Percentiles rank a stretch among this genome's conserved stretches.
Evolutionary conservation across 2,113 vertebrate genomes (phyloP).

Genomic region (Psophia crepitans): DNA sequence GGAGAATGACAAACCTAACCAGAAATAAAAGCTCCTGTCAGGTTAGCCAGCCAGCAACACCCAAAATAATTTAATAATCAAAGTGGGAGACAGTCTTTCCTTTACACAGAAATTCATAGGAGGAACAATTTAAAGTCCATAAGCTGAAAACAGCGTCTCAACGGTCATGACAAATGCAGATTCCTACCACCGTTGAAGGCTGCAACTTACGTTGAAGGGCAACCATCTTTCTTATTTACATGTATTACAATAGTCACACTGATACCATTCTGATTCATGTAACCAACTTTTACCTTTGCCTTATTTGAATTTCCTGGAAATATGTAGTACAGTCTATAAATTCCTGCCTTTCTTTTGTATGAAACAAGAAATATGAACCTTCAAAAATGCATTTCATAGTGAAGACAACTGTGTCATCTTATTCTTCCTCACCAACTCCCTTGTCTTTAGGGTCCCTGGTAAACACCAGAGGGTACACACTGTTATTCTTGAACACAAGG

Average conservation of each 20-base stretch:
- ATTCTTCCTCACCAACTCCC: neutral
- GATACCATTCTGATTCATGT: neutral
- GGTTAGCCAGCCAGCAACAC: neutral
- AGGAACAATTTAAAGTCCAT: neutral
- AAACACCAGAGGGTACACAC: neutral
- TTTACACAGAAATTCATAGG: neutral
- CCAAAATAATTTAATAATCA: neutral
- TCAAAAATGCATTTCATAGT: neutral
- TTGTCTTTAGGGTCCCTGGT: neutral
- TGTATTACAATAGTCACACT: neutral
- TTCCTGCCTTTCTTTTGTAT: neutral
- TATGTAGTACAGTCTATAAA: neutral
- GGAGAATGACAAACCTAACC: neutral
- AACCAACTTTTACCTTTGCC: neutral
- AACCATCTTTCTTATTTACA: neutral
- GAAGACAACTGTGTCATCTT: neutral
- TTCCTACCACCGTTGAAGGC: neutral
- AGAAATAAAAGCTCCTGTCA: neutral
- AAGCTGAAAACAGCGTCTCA: neutral
- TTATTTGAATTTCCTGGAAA: neutral
- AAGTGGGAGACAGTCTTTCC: neutral
- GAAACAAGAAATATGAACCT: neutral
- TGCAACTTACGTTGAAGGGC: neutral
- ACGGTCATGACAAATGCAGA: neutral
- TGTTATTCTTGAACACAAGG: neutral